Evolutionary conservation across 2,113 vertebrate species (phyloP).

Genomic region (human (Homo sapiens)): GRCh38 chr12:75097001-75097500

Average conservation of each 20-base stretch:
- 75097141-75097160: neutral
- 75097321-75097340: neutral
- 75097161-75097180: neutral
- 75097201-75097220: neutral
- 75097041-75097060: neutral
- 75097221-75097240: neutral
- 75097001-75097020: neutral
- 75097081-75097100: neutral
- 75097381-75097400: neutral
- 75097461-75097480: neutral
- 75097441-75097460: neutral
- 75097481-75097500: neutral
- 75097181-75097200: neutral
- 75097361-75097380: neutral
- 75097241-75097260: neutral
- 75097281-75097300: neutral
- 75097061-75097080: neutral
- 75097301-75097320: neutral
- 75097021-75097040: neutral
- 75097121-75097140: neutral
- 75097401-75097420: neutral
- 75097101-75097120: neutral
- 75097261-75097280: neutral
- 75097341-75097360: neutral
- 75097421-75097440: neutral